phyloP scores from a whole-genome alignment of 2,113 vertebrate genomes.

The Corythoichthys haematopterus region DNA sequence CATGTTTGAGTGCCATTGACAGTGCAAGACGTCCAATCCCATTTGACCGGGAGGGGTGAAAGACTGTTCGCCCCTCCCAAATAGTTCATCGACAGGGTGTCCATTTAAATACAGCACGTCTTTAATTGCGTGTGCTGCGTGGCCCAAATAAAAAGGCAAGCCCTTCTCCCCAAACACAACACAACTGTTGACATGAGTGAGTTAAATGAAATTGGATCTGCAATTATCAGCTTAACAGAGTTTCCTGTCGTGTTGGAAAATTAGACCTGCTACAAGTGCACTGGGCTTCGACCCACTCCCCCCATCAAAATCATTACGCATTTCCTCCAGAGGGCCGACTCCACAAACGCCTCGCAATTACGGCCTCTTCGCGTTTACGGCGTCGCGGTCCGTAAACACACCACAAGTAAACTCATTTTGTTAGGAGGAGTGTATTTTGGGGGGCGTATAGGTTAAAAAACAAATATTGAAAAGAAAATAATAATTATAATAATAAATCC shows the following conservation, averaged over 20 bases:
- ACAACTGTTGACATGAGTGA: conserved; percentile 75
- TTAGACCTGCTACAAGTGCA: conserved; percentile 72
- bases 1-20: too few relatives aligned
- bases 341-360: conserved; percentile 54
- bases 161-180: conserved; percentile 62
- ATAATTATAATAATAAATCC: conserved; percentile 6
- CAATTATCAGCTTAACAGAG: conserved; percentile 77
- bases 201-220: conserved; percentile 75
- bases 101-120: not conserved
- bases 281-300: conserved; percentile 43
- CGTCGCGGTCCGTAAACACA: conserved; percentile 44
- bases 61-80: too few relatives aligned
- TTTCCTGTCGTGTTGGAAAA: conserved; percentile 77
- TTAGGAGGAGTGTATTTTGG: conserved; percentile 12
- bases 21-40: too few relatives aligned
- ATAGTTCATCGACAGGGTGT: not conserved
- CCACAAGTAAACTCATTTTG: conserved; percentile 23
- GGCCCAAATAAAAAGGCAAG: conserved; percentile 28
- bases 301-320: conserved; percentile 66
- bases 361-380: conserved; percentile 47
- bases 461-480: too few relatives aligned
- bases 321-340: conserved; percentile 63
- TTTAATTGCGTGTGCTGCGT: not conserved
- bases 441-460: too few relatives aligned
- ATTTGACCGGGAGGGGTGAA: too few relatives aligned